These are phyloP conservation scores for Laticauda laticaudata DNA, from an alignment of 2,113 vertebrate genomes.

Conservation along the genomic window DNA sequence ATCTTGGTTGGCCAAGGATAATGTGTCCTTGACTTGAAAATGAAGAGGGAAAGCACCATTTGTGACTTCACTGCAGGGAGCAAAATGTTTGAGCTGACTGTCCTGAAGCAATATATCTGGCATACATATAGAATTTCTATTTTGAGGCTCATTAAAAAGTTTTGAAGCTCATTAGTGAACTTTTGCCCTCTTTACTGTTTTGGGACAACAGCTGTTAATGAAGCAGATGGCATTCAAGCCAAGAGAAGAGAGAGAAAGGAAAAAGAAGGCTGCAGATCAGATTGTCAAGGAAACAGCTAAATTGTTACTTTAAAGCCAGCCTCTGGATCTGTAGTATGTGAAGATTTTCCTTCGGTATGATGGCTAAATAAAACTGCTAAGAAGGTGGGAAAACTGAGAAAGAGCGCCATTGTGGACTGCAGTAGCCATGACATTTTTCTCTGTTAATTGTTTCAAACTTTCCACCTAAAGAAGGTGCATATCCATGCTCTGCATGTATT, in stretches of 20 bases:
- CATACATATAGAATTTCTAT: neutral
- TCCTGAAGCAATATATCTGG: neutral
- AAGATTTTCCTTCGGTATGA: neutral
- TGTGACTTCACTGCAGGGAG: neutral
- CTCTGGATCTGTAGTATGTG: neutral
- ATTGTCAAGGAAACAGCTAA: neutral
- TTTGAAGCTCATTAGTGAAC: conserved; percentile 12
- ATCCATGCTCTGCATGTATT: neutral
- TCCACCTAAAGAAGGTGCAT: too few relatives aligned
- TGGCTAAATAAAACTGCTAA: neutral
- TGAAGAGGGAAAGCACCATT: neutral
- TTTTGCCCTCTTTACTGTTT: conserved; percentile 10
- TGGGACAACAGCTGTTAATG: conserved; percentile 1
- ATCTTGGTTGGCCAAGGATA: neutral
- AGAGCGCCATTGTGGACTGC: neutral
- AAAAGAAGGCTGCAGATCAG: neutral
- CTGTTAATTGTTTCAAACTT: neutral
- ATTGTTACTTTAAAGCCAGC: neutral
- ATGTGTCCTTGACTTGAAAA: neutral
- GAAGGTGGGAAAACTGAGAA: neutral
- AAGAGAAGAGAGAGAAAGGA: neutral
- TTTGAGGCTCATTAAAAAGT: conserved; percentile 22
- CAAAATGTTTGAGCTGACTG: neutral
- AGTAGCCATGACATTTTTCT: neutral
- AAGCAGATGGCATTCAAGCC: conserved; percentile 8